Conservation (phyloP, 64 coral and sea anemone genomes). For the Astreopora myriophthalma region DNA sequence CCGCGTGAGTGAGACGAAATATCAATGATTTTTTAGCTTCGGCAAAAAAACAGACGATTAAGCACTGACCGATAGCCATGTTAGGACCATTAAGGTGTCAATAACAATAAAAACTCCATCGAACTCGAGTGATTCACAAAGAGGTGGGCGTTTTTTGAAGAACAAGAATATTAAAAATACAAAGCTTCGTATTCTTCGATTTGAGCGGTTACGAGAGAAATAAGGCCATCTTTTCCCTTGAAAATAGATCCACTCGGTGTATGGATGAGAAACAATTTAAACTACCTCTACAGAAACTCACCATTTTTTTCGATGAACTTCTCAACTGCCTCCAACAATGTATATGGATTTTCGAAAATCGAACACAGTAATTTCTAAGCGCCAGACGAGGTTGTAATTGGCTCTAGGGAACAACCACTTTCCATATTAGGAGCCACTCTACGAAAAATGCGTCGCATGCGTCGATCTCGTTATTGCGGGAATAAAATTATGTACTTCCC, state of each 20-base stretch:
- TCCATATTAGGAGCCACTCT: conserved; percentile 7
- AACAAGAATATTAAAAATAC: not conserved
- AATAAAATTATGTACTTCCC: not conserved
- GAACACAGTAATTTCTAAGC: not conserved
- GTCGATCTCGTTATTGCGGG: not conserved
- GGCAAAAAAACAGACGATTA: not conserved
- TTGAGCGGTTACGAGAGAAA: not conserved
- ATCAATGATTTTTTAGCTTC: not conserved
- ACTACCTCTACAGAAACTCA: not conserved
- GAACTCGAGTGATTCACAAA: not conserved
- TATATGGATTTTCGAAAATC: not conserved
- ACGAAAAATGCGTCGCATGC: conserved; percentile 7
- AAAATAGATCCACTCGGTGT: not conserved
- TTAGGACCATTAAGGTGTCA: not conserved
- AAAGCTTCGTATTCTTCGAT: no score
- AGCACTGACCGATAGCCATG: not conserved
- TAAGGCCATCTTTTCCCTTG: not conserved
- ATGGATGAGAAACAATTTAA: not conserved
- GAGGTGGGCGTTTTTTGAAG: conserved; percentile 7
- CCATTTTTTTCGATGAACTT: not conserved
- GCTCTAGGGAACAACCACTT: not conserved
- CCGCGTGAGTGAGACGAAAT: not conserved
- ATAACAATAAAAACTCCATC: not conserved
- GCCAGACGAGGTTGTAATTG: not conserved
- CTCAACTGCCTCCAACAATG: not conserved